Base-by-base conservation (phyloP, 2,888 invertebrate species). In the Hemicrepidius hirtus region DNA sequence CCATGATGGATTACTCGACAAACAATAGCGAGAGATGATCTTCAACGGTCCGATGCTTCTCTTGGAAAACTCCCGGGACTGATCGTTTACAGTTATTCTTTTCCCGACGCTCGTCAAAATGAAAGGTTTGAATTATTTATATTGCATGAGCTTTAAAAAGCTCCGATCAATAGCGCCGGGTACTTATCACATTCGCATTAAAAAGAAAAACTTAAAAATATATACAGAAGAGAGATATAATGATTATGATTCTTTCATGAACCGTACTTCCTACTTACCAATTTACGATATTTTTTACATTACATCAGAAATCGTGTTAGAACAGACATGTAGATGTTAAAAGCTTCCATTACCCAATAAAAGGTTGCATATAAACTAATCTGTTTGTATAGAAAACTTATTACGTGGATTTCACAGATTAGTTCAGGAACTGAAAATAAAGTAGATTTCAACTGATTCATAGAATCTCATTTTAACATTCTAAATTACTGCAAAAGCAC, bases 1-100 rank as follows among this genome's bases (percentile, higher is more conserved):
- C 76, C 82, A 82, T 83, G 82, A 83, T 83, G 80, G 81, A 83
- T 83, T 81, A 79, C 81, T 77, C 63, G 75, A 78, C 80, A 81
- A 81, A 82, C 82, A 82, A 81, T 80, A 72, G 76, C 75, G 69
- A 73, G 72, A 79, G 78, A 81, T 81, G 79, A 80, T 80, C 79
- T 79, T 76, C 76, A 73, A 78, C 77, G 76, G 78, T 75, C 78
- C 76, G 75, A 75, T 77, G 78, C 77, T 75, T 76, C 75, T 76
- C 78, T 75, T 71, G 65, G 67, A 78, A 77, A 76, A 77, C 78
- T 77, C 78, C 50, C 68, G 76, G 71, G 74, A 68, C 75, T 70
- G 74, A 75, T 78, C 75, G 77, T 72, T 77, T 72, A 72, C 60
- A 62, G 71, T 71, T 63, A 72, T 75, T 73, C 66, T 71, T 70